Evolutionary conservation across 2,113 vertebrate genomes (phyloP), one percentile per base, ranked within the genome.

Genomic region (Neogobius melanostomus): DNA sequence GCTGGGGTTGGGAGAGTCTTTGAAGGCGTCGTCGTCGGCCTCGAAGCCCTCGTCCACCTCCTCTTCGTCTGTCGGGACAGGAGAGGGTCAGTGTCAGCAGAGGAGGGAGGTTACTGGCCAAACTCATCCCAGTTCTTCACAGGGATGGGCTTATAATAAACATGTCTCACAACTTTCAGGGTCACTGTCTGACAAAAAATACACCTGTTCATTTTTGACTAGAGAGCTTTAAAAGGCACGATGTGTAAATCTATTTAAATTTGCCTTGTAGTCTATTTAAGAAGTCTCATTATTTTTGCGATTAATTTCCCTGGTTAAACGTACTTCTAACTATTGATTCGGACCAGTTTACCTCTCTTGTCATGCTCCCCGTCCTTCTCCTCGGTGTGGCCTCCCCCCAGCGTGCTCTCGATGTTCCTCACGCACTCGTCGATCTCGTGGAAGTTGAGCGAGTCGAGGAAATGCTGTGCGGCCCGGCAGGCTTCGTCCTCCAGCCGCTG

Each of bases 361-460:
- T n/a, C 8, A 0, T 10, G 59, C 1, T 61, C 42, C 1, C 42
- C 14, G 59, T 82, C 70, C 50, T 74, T 74, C 80, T 11, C 82
- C 0, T 77, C 77, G 1, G 75, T 92, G 9, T 83, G 92, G 0
- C 90, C 70, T 0, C 76, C 93, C n/a, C 83, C 87, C 67, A 98
- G 87, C 0, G 97, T 95, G 85, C 87, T 94, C 91, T 99, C 97
- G 0, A 98, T 96, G 90, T 96, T 95, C 71, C 95, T 93, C 64
- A 99, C 97, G 0, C 97, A 98, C 86, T 97, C 96, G 9, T 98
- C 97, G 7, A 99, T 99, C 92, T 99, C 97, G 64, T 95, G 94
- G 0, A 99, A 99, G 93, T 98, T 97, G 69, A 99, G 94, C 3
- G 96, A 97, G 72, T 96, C 94, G 2, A 99, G 91, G 90, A 99